A percentile compares a stretch with the other conserved stretches of the same genome.
phyloP scores from a whole-genome alignment of 2,797 vertebrate species.

The Toxotes lorentzi region DNA sequence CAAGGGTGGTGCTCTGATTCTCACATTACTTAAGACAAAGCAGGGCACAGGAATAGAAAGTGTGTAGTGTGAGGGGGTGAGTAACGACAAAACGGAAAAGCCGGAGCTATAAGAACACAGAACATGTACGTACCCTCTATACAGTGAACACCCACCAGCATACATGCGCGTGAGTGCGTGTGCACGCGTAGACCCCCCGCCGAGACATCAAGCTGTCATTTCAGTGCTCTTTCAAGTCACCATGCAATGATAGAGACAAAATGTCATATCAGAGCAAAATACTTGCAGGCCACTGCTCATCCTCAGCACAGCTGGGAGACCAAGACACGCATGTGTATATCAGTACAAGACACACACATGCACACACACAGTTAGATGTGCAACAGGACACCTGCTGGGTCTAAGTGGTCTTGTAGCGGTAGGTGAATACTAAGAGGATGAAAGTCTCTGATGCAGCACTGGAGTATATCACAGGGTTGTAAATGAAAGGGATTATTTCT shows the following conservation, averaged over 20 bases:
- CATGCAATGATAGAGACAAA: conserved; percentile 49
- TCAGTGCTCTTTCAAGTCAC: conserved; percentile 35
- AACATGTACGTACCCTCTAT: conserved; percentile 3
- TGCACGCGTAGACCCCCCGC: conserved; percentile 21
- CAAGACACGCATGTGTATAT: conserved; percentile 7
- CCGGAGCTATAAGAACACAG: conserved; percentile 25
- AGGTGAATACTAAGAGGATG: conserved; percentile 48
- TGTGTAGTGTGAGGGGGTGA: conserved; percentile 20
- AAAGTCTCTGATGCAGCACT: conserved; percentile 16
- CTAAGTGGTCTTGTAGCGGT: conserved; percentile 41
- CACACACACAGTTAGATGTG: conserved; percentile 6
- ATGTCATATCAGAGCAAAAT: conserved; percentile 53
- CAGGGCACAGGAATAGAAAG: conserved; percentile 33
- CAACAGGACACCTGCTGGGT: conserved; percentile 50
- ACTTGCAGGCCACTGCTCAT: conserved; percentile 37
- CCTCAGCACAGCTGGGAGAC: conserved; percentile 30
- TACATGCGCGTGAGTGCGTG: neutral
- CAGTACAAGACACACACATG: neutral
- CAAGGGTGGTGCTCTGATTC: no score
- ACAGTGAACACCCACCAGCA: conserved; percentile 36
- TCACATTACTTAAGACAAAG: conserved; percentile 42
- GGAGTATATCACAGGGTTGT: conserved; percentile 13
- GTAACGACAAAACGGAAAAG: conserved; percentile 21
- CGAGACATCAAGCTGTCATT: conserved; percentile 60
- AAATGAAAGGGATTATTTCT: conserved; percentile 32